These are phyloP conservation scores for Cantharis flavilabris DNA, from an alignment of 2,888 invertebrate species.

Conservation along the genomic window DNA sequence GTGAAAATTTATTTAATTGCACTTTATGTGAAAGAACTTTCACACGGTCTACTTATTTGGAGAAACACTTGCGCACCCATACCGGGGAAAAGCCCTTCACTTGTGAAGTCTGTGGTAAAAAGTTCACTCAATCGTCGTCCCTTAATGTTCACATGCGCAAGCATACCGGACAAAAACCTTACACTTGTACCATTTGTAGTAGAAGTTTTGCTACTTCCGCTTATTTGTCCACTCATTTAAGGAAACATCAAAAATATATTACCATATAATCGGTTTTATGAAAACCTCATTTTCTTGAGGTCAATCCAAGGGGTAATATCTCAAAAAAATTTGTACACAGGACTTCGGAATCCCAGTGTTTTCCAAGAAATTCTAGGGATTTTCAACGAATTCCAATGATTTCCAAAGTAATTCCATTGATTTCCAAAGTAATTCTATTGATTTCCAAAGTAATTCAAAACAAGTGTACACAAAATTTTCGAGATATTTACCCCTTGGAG, in stretches of 20 bases:
- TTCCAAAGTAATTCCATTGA: no score
- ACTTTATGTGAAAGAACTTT: constrained; percentile 47
- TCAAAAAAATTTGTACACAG: no score
- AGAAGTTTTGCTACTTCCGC: constrained; percentile 49
- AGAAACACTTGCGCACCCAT: constrained; percentile 58
- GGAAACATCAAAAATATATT: constrained; percentile 51
- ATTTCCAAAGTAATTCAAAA: no score
- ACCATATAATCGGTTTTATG: constrained; percentile 40
- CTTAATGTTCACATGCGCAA: constrained; percentile 49
- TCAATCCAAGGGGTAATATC: no score
- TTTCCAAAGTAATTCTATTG: no score
- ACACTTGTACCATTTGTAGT: constrained; percentile 47
- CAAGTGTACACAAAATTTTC: no score
- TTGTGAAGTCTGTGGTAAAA: constrained; percentile 48
- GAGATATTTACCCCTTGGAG: neutral
- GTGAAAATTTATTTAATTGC: constrained; percentile 55
- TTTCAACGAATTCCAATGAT: no score
- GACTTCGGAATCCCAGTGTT: no score
- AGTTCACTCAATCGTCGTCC: constrained; percentile 51
- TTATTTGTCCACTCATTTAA: constrained; percentile 48
- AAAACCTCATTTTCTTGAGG: neutral
- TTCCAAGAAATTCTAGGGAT: no score
- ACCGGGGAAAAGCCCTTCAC: constrained; percentile 55
- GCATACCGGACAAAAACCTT: constrained; percentile 52
- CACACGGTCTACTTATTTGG: constrained; percentile 49